Base-by-base conservation (phyloP, 2,888 invertebrate genomes). In the Cataglyphis rosenhaueri region DNA sequence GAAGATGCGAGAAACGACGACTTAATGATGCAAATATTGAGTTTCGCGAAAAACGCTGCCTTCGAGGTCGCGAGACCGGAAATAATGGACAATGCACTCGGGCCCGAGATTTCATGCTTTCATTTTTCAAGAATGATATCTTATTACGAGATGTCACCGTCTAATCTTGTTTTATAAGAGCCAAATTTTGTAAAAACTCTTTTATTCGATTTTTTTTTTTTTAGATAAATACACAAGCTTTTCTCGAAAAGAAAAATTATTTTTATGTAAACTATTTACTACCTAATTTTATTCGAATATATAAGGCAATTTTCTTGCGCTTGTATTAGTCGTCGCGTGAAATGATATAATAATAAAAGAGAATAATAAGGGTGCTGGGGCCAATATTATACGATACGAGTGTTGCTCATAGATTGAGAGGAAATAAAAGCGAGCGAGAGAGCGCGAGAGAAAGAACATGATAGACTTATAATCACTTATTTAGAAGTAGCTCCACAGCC, bases 291-390 rank as follows among this genome's bases (percentile, higher is more conserved):
- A 38, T 21, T 57, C 52, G 64, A 29, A 29, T 29, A 66, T 25
- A 25, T 38, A 48, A 55, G 25, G 76, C 38, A 74, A 61, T 21
- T 62, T 65, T 32, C n/a, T 62, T 21, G 62, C 21, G 70, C 55
- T 75, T 64, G 57, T 71, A 70, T 57, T 57, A 65, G 65, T 65
- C 70, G 82, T 82, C 62, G 68, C 44, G 61, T 75, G 75, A 74
- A 65, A 86, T 76, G 86, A 88, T 85, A 79, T 89, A 79, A 89
- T 86, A 83, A 86, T 87, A 88, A 59, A 79, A 57, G 57, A 62
- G 59, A 88, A 86, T 79, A 83, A 88, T 88, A 90, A 92, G 91
- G 93, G 93, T 93, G 91, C 91, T 91, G 93, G 93, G 93, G 92
- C 93, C 93, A 93, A 93, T 92, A 90, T 85, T 88, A 89, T 89